Base-by-base conservation (phyloP, 2,888 invertebrate species). In the Notodonta ziczac region DNA sequence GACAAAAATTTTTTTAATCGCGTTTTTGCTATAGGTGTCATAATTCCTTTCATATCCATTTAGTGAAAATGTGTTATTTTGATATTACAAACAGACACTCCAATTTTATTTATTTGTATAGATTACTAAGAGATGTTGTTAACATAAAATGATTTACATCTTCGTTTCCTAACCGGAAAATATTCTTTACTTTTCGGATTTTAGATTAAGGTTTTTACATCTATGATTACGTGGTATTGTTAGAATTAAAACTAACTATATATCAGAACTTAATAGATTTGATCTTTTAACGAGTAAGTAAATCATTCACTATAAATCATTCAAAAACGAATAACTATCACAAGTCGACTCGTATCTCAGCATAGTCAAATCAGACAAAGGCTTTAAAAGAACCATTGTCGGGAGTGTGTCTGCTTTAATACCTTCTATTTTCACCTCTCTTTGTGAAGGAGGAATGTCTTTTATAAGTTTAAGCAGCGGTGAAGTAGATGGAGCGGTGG, bases 381-480 rank as follows among this genome's bases (percentile, higher is more conserved):
- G 76, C 70, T 74, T 81, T 81, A 80, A 83, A 84, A 86, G 85
- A 81, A 66, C 81, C 73, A 87, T 89, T 89, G 88, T 89, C 73
- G 67, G 72, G 71, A 74, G 64, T 80, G 74, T 75, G 81, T 81
- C 83, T 76, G 80, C 73, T 77, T 82, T 82, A 86, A 85, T 84
- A 82, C 84, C 82, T 77, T 82, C 81, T 80, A 85, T 85, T 87
- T 72, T 83, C 81, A 82, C 81, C 76, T 79, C 67, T 77, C 79
- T 81, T 84, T 84, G 82, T 85, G 70, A 62, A 63, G 60, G 64
- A 71, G 74, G 81, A 84, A 84, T 81, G 82, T 77, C 81, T 82
- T 84, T 83, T 72, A 82, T 72, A 69, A 64, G 66, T 69, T 67
- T 70, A 66, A 70, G 73, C 69, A 61, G 65, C 59, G 59, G 57